These are phyloP conservation scores for Parazoanthus darwini DNA, from an alignment of 92 coral and sea anemone species.

Conservation along the genomic window DNA sequence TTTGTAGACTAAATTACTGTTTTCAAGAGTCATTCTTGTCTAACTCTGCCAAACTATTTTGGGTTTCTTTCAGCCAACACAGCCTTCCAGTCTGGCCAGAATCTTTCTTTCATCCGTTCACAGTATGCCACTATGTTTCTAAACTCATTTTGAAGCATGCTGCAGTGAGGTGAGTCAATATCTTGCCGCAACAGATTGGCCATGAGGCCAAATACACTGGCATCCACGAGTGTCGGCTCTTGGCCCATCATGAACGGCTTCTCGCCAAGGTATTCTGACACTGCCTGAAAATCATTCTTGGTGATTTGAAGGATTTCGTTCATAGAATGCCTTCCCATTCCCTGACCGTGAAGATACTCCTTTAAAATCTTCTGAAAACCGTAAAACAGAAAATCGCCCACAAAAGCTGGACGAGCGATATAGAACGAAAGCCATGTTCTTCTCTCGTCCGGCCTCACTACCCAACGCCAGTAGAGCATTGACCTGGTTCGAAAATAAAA, in stretches of 20 bases:
- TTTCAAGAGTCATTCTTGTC: too few species aligned
- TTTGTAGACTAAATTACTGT: too few species aligned
- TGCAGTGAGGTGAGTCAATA: conserved; percentile 46
- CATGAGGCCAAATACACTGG: conserved; percentile 66
- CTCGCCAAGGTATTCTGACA: conserved; percentile 49
- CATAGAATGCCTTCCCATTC: conserved; percentile 64
- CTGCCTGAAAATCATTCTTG: conserved; percentile 52
- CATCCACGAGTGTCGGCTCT: conserved; percentile 62
- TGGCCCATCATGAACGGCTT: conserved; percentile 69
- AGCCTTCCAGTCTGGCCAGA: conserved; percentile 72
- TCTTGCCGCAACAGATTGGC: conserved; percentile 78
- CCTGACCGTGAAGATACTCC: conserved; percentile 55
- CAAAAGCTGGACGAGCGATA: conserved; percentile 44
- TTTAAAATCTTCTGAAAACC: conserved; percentile 31
- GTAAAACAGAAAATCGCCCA: conserved; percentile 39
- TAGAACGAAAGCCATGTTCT: conserved; percentile 32
- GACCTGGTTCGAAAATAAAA: conserved; percentile 47
- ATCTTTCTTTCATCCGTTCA: conserved; percentile 59
- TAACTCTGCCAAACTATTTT: neutral
- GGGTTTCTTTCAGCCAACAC: conserved; percentile 52
- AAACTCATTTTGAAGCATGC: conserved; percentile 54
- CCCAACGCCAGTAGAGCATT: conserved; percentile 71
- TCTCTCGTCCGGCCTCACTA: conserved; percentile 42
- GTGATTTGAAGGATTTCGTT: conserved; percentile 64
- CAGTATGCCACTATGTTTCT: conserved; percentile 57